Evolutionary conservation across 2,797 vertebrate species (phyloP).

Genomic region (Diplodus sargus): DNA sequence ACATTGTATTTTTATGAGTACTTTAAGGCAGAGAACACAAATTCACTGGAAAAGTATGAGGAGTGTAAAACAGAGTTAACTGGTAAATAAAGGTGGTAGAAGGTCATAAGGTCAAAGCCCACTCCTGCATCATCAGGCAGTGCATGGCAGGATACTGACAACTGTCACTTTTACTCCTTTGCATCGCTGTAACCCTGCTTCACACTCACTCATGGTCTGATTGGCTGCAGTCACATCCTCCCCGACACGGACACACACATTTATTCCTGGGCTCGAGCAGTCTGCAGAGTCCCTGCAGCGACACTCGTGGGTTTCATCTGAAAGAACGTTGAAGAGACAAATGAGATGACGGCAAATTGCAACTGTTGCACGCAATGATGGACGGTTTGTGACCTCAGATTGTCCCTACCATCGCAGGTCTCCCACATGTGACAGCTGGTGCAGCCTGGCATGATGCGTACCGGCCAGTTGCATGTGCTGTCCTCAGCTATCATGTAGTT

Average conservation of each 20-base stretch:
- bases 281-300: slow-evolving; percentile 77
- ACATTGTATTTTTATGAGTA: neutral
- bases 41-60: neutral
- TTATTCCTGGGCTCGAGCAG: slow-evolving; percentile 77
- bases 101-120: neutral
- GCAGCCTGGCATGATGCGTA: slow-evolving; percentile 69
- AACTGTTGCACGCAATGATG: neutral
- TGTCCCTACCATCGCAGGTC: slow-evolving; percentile 73
- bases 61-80: neutral
- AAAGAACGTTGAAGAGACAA: neutral
- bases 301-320: slow-evolving; percentile 76
- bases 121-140: slow-evolving; percentile 17
- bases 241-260: slow-evolving; percentile 82
- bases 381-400: slow-evolving; percentile 3
- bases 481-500: slow-evolving; percentile 64
- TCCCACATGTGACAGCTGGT: slow-evolving; percentile 81
- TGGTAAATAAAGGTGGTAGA: neutral
- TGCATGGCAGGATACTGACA: slow-evolving; percentile 83
- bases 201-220: slow-evolving; percentile 88
- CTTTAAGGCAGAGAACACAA: no score
- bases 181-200: slow-evolving; percentile 83
- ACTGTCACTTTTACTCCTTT: slow-evolving; percentile 81
- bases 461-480: slow-evolving; percentile 76
- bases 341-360: neutral
- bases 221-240: slow-evolving; percentile 21